Base-by-base conservation (phyloP, 2,113 vertebrate genomes). In the Semicossyphus pulcher region DNA sequence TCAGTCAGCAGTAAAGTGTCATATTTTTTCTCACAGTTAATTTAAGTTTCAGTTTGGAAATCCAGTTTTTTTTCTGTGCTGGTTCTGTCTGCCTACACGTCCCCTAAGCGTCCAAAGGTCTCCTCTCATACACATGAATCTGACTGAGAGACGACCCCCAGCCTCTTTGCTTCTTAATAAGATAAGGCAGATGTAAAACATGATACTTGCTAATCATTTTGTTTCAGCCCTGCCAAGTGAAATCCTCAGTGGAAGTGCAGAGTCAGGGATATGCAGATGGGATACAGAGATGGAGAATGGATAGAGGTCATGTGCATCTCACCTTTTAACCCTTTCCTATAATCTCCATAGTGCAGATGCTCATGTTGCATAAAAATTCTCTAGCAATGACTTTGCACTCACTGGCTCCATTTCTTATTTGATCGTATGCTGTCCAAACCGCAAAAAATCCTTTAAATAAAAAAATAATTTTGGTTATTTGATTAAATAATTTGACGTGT, bases 91-190 rank as follows among this genome's bases (percentile, higher is more conserved):
- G 31, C 56, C 53, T 67, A 31, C 34, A 16, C 26, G 49, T 26
- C 56, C 23, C 12, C 6, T n/a, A 21, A 14, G 6, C 25, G 8
- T 26, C 41, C 28, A 56, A 66, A 79, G 68, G 34, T 59, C 68
- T 72, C 12, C 36, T n/a, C 69, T 77, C 29, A 70, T 34, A 75
- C 41, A 82, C 61, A 69, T 54, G 14, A 78, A 53, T 60, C 31
- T 15, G 37, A 72, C 59, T 64, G 12, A 76, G 48, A 34, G 42
- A 63, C 6, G 29, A 70, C 65, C 72, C 52, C 57, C 23, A 34
- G 18, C 31, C 63, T 64, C 34, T 59, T 52, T 64, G 23, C 37
- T 32, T 11, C 1, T 15, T 56, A 39, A 59, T 57, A 66, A 56
- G 31, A 41, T 9, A 45, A 37, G 29, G 44, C 47, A 26, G 14